Percentiles rank a stretch among this genome's conserved stretches.
These are phyloP conservation scores for Ptilonorhynchus violaceus DNA, from an alignment of 2,113 vertebrate genomes.

Conservation along the genomic window DNA sequence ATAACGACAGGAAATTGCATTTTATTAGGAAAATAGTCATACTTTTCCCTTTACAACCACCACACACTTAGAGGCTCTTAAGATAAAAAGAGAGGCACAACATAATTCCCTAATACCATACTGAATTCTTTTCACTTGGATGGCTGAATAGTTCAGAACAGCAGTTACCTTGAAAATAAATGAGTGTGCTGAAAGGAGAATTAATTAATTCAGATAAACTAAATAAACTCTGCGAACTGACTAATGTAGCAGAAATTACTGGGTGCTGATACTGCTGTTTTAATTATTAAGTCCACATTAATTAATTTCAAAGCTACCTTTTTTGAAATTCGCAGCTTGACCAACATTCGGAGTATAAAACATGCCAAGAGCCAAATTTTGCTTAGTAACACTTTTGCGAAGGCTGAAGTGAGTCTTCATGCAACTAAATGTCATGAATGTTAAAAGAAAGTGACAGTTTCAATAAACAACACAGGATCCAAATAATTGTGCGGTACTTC, in stretches of 20 bases:
- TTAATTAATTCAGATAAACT: slow-evolving; percentile 62
- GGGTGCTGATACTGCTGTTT: slow-evolving; percentile 45
- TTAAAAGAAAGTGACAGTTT: not conserved
- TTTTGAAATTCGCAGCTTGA: slow-evolving; percentile 9
- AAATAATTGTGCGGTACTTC: not conserved
- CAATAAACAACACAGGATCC: not conserved
- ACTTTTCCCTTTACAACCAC: not conserved
- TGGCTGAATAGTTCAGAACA: slow-evolving; percentile 2
- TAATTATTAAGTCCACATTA: slow-evolving; percentile 59
- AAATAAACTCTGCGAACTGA: slow-evolving; percentile 54
- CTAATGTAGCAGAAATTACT: slow-evolving; percentile 57
- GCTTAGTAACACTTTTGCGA: not conserved
- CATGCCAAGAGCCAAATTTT: not conserved
- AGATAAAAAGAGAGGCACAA: not conserved
- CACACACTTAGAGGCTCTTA: not conserved
- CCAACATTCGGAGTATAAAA: not conserved
- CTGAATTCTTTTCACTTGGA: slow-evolving; percentile 6
- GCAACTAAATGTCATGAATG: not conserved
- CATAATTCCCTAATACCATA: not conserved
- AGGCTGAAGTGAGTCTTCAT: not conserved
- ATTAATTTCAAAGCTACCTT: slow-evolving; percentile 51
- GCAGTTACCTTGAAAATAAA: slow-evolving; percentile 55
- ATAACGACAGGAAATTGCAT: not conserved
- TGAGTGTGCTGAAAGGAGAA: slow-evolving; percentile 13
- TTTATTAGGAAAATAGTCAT: not conserved